Evolutionary conservation across 2,113 vertebrate species (phyloP).

Genomic region (Pterophyllum scalare): DNA sequence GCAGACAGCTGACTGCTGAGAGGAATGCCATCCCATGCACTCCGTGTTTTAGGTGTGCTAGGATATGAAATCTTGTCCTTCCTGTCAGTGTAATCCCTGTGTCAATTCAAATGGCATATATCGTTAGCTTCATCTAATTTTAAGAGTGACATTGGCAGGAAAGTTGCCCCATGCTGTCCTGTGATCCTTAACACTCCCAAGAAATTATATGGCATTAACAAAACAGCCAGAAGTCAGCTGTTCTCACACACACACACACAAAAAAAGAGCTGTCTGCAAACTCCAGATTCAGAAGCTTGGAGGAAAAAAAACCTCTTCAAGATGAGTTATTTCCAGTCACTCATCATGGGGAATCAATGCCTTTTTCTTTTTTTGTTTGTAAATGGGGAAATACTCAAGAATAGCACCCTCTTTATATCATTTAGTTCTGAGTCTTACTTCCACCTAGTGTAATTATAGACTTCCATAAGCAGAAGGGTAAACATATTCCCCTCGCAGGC

Average conservation of each 20-base stretch:
- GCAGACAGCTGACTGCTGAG: conserved; percentile 59
- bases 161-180: not conserved
- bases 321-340: conserved; percentile 13
- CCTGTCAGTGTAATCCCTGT: not conserved
- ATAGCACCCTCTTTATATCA: not conserved
- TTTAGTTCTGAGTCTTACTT: conserved; percentile 5
- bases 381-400: not conserved
- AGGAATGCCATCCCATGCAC: not conserved
- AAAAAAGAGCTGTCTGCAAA: not conserved
- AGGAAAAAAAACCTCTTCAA: rapidly evolving
- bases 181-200: not conserved
- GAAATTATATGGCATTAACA: not conserved
- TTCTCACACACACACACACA: not conserved
- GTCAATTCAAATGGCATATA: not conserved
- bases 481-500: not conserved
- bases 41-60: not conserved
- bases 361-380: not conserved
- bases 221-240: not conserved
- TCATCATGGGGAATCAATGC: not conserved
- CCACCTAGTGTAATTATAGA: not conserved
- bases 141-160: not conserved
- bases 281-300: not conserved
- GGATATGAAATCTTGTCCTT: not conserved
- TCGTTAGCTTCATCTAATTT: not conserved
- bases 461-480: not conserved